Evolutionary conservation across 2,888 invertebrate genomes (phyloP), one percentile per base, ranked within the genome.

Genomic region (Eristalinus sepulchralis): DNA sequence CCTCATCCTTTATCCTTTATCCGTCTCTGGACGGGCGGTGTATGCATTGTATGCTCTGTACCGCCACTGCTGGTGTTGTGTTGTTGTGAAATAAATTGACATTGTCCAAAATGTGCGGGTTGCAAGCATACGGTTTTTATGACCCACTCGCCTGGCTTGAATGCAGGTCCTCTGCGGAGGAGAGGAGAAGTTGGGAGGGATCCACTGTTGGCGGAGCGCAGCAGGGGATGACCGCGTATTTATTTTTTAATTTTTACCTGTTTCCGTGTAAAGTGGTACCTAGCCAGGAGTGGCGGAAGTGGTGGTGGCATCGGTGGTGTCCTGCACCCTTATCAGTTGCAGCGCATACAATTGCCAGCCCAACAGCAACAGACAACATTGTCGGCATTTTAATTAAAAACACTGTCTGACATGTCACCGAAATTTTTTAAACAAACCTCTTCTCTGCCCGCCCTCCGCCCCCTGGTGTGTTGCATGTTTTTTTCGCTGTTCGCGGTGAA

Each of bases 341-440:
- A 78, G 71, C 24, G 67, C 62, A 76, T 80, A 64, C 72, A 81
- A 83, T 83, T 73, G 83, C 79, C 79, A 79, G 79, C 39, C n/a
- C 63, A 84, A 71, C 83, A 75, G 81, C 68, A 78, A 70, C 77
- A 82, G 73, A 82, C 77, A 82, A 85, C 82, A 85, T 85, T 85
- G 85, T 82, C 85, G 82, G 82, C 85, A 82, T 86, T 86, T 86
- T 86, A 86, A 86, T 86, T 86, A 86, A 86, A 85, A 86, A 86
- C 78, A 82, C 78, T 86, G 77, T 82, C 82, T 75, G 82, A 82
- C 85, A 86, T 86, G 85, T 86, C 85, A 86, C 82, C 85, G 77
- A 82, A 78, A 78, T 47, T 86, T 86, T 86, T 86, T 86, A 82
- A 82, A 78, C 85, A 86, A 82, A 82, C 82, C 60, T 82, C 77